phyloP scores from a whole-genome alignment of 2,797 vertebrate species.

The Poeciliopsis presidionis region DNA sequence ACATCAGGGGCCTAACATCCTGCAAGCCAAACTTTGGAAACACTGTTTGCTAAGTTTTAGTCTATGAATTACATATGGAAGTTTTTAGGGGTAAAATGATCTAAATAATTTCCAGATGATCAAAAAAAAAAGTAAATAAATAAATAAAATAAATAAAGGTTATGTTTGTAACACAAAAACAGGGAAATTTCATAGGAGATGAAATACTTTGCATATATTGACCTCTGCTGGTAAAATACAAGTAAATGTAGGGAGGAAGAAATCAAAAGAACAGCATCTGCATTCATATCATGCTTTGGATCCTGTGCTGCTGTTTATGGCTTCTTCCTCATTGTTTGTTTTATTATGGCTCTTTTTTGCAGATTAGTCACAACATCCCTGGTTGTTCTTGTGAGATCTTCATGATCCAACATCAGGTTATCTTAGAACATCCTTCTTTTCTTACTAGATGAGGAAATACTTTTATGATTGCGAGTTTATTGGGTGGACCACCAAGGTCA shows the following conservation, averaged over 20 bases:
- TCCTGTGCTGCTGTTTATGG: not conserved
- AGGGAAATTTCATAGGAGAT: slow-evolving; percentile 33
- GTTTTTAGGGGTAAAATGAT: not conserved
- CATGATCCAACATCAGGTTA: not conserved
- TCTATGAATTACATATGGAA: not conserved
- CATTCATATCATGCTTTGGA: slow-evolving; percentile 23
- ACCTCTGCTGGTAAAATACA: slow-evolving; percentile 10
- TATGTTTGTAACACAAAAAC: slow-evolving; percentile 46
- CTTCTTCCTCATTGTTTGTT: not conserved
- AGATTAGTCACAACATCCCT: not conserved
- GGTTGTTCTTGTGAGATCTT: not conserved
- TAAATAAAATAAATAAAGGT: slow-evolving; percentile 35
- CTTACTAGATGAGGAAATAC: slow-evolving; percentile 8
- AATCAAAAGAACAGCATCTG: slow-evolving; percentile 10
- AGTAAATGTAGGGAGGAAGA: slow-evolving; percentile 17
- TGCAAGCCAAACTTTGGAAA: not conserved
- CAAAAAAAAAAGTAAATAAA: slow-evolving; percentile 22
- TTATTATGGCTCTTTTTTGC: slow-evolving; percentile 6
- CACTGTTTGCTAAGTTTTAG: not conserved
- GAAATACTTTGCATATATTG: slow-evolving; percentile 10
- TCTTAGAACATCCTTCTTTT: not conserved
- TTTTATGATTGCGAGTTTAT: not conserved
- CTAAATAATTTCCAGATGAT: not conserved
- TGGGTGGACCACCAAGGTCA: slow-evolving; percentile 20
- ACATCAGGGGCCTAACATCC: not conserved